Base-by-base conservation (phyloP, 37 sponge, comb jelly and placozoan species). In the Tethya wilhelma region DNA sequence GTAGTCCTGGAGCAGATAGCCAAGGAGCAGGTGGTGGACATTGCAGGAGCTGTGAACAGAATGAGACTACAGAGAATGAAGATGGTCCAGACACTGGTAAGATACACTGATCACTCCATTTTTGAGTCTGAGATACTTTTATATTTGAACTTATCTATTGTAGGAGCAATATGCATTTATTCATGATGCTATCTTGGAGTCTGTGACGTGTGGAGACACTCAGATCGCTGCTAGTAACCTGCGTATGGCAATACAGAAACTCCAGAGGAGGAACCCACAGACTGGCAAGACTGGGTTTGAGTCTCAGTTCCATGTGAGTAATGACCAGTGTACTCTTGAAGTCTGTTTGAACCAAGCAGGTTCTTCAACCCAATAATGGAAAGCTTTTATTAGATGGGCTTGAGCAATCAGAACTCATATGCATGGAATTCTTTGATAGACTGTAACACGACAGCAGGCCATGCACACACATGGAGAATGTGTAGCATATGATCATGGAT, bases 21-120 rank as follows among this genome's bases (percentile, higher is more conserved):
- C 23, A 65, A 57, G 2, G 87, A 91, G 64, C n/a, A 72, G 28
- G 63, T 64, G 6, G 71, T 91, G 38, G 91, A 91, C 78, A 77
- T 91, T 53, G 36, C 71, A 34, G 66, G 74, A 29, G 56, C 66
- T 22, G 71, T 91, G 31, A 67, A 41, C 74, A 82, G 66, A 60
- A 77, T 82, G 62, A 69, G 91, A 71, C 67, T 73, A 1, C 81
- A 91, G 74, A 59, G 91, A 17, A 82, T 86, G 83, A 67, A 84
- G 49, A 81, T 91, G 91, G 83, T 86, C 11, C 83, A 82, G 63
- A 82, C 91, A 0, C 40, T 42, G 55, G 87, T 91, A 56, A 67
- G 88, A 78, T n/a, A n/a, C n/a, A n/a, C n/a, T n/a, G n/a, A n/a
- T n/a, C n/a, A n/a, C n/a, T n/a, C n/a, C n/a, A n/a, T n/a, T n/a